Conservation (phyloP, 2,888 invertebrate genomes). For the Cataglyphis livida region DNA sequence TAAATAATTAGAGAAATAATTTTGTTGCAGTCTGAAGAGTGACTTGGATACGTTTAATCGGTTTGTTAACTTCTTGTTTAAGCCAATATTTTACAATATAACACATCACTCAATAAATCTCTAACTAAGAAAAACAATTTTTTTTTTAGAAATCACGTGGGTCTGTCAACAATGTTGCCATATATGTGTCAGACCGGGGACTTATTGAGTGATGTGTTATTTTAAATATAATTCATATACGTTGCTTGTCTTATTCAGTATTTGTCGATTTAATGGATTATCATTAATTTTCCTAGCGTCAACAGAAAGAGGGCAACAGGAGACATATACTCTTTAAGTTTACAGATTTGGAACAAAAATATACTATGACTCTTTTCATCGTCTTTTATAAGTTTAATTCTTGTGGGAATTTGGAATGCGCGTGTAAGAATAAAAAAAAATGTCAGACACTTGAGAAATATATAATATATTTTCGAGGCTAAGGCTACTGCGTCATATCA, state of each 20-base stretch:
- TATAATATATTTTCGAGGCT: not conserved
- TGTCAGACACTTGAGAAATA: not conserved
- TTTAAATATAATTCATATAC: not conserved
- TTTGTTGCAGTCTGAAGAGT: not conserved
- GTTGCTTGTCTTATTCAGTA: not conserved
- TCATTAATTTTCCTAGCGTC: not conserved
- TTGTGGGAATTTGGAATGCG: not conserved
- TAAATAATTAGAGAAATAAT: not conserved
- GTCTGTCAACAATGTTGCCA: no score
- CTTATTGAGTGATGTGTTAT: no score
- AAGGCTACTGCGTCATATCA: constrained; percentile 9
- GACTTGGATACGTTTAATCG: not conserved
- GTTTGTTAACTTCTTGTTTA: not conserved
- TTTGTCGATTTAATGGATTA: not conserved
- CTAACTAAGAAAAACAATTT: no score
- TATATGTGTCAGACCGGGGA: no score
- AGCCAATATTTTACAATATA: not conserved
- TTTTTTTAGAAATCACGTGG: no score
- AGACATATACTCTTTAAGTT: not conserved
- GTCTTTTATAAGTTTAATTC: not conserved
- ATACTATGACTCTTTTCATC: not conserved
- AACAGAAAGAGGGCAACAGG: not conserved
- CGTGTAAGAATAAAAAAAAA: not conserved
- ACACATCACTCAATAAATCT: no score
- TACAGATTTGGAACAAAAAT: not conserved